A percentile compares a stretch with the other conserved stretches of the same genome.
Evolutionary conservation across 2,888 invertebrate species (phyloP).

Genomic region (Apamea crenata): DNA sequence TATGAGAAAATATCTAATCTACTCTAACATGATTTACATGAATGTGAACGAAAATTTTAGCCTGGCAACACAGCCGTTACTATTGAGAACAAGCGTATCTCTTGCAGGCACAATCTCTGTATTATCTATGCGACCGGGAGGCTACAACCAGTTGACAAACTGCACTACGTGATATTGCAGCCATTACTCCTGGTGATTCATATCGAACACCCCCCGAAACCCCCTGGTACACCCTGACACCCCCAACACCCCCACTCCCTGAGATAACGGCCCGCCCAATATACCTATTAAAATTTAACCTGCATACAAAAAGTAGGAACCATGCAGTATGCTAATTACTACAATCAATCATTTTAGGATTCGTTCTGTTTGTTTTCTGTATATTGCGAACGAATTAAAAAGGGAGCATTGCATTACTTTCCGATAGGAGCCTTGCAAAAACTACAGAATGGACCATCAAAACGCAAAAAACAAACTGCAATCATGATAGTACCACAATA

Average conservation of each 20-base stretch:
- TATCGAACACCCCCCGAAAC: slow-evolving; percentile 82
- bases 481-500: background rate
- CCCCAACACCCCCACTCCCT: slow-evolving; percentile 62
- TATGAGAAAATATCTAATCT: slow-evolving; percentile 27
- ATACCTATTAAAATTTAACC: slow-evolving; percentile 68
- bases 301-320: slow-evolving; percentile 59
- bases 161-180: slow-evolving; percentile 90
- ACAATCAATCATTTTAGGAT: slow-evolving; percentile 49
- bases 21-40: slow-evolving; percentile 24
- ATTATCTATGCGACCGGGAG: slow-evolving; percentile 88
- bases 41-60: slow-evolving; percentile 55
- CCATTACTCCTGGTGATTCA: slow-evolving; percentile 90
- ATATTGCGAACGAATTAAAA: slow-evolving; percentile 31
- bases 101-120: slow-evolving; percentile 82
- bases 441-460: background rate
- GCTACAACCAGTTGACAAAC: slow-evolving; percentile 90
- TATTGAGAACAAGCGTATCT: slow-evolving; percentile 78
- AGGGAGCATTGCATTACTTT: slow-evolving; percentile 10
- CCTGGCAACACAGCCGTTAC: slow-evolving; percentile 65
- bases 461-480: background rate
- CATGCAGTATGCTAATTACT: slow-evolving; percentile 50
- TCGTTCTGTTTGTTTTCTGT: slow-evolving; percentile 28
- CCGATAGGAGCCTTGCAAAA: background rate
- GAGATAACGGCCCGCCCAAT: slow-evolving; percentile 67
- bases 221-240: slow-evolving; percentile 83